Conservation (phyloP, 1,140 invertebrate species). For the Drosophila orosa region DNA sequence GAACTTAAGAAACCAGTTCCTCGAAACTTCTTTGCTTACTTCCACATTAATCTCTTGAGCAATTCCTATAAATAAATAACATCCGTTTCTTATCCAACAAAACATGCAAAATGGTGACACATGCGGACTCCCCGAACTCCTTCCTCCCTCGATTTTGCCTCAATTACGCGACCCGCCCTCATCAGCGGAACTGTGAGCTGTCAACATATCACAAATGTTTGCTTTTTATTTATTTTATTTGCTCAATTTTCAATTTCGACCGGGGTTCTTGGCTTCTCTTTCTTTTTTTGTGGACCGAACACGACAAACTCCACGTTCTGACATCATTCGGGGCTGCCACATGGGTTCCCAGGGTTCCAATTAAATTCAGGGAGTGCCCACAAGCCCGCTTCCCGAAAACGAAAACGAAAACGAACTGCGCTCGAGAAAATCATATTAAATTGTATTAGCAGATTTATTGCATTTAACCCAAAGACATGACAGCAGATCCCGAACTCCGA, state of each 20-base stretch:
- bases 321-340: constrained; percentile 30
- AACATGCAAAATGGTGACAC: constrained; percentile 17
- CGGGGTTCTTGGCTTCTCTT: constrained; percentile 3
- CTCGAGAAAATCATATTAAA: constrained; percentile 61
- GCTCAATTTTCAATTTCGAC: constrained; percentile 15
- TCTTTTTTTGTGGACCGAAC: not conserved
- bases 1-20: constrained; percentile 18
- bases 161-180: constrained; percentile 20
- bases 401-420: constrained; percentile 23
- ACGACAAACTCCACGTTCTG: constrained; percentile 36
- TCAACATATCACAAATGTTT: constrained; percentile 39
- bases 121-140: constrained; percentile 11
- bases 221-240: constrained; percentile 26
- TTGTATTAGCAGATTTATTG: constrained; percentile 76
- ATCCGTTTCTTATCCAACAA: constrained; percentile 22
- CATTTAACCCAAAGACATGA: constrained; percentile 66
- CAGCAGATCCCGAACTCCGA: constrained; percentile 36
- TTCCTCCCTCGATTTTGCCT: not conserved
- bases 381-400: constrained; percentile 36
- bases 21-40: constrained; percentile 1
- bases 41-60: constrained; percentile 15
- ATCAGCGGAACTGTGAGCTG: constrained; percentile 15
- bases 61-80: constrained; percentile 27
- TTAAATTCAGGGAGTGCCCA: constrained; percentile 34
- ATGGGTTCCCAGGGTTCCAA: constrained; percentile 43